Base-by-base conservation (phyloP, 1,140 invertebrate species). In the Penaeus vannamei region DNA sequence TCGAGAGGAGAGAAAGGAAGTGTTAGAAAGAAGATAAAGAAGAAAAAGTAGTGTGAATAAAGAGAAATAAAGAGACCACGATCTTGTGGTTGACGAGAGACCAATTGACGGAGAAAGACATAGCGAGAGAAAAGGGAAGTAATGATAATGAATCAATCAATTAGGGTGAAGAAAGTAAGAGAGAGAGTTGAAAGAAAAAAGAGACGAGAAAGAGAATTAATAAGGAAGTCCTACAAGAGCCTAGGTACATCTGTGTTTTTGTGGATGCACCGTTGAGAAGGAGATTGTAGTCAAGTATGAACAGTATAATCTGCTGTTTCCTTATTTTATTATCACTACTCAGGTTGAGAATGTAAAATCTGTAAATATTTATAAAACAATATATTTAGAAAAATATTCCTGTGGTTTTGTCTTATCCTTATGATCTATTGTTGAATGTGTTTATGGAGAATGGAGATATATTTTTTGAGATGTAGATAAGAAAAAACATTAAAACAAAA, bases 271-370 rank as follows among this genome's bases (percentile, higher is more conserved):
- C 86, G 42, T 14, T 46, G 85, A 86, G 85, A 81, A 84, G 76
- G 79, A 80, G 86, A 88, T 81, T 88, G 66, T 88, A 88, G 86
- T 88, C 86, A 88, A 53, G 86, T 88, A 81, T 88, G 79, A 88
- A 88, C 86, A 88, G 86, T 88, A 29, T 84, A 83, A 53, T 83
- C 29, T 53, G 69, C 86, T 88, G 86, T 88, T 88, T 88, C 81
- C 69, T 84, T 72, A 76, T 88, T 82, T 66, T 88, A 69, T 66
- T 88, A 69, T 88, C 86, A 76, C 80, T 86, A 86, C 86, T 88
- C 86, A 88, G 86, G 86, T 88, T 84, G 81, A 88, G 86, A 87
- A 88, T 88, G 86, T 87, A 87, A 88, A 84, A 88, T 84, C 53
- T 87, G 79, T 82, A 88, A 84, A 83, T 84, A 72, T 88, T 82